phyloP scores from a whole-genome alignment of 2,888 invertebrate genomes.

The Polydrusus tereticollis region DNA sequence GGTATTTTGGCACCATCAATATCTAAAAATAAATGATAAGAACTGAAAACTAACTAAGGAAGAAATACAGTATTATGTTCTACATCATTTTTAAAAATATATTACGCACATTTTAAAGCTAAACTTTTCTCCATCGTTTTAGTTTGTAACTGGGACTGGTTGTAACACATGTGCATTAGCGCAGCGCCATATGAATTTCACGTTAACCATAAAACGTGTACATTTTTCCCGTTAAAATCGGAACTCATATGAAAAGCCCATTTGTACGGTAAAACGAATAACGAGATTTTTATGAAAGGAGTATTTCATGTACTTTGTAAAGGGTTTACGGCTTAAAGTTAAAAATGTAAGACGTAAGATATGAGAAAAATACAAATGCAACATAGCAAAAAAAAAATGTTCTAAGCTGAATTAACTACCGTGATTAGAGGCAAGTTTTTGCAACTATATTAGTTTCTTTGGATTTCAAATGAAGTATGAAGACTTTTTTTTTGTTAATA shows the following conservation, averaged over 20 bases:
- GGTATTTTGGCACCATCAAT: too few species aligned
- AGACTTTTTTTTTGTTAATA: too few species aligned
- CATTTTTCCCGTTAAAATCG: conserved; percentile 22
- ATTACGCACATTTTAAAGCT: conserved; percentile 9
- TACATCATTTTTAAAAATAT: background rate
- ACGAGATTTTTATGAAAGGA: conserved; percentile 20
- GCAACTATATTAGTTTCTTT: too few species aligned
- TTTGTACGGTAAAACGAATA: conserved; percentile 27
- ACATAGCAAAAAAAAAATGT: too few species aligned
- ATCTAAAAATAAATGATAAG: too few species aligned
- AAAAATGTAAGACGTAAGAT: background rate
- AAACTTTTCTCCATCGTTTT: conserved; percentile 4
- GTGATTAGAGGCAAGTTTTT: too few species aligned
- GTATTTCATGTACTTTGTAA: conserved; percentile 5
- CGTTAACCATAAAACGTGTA: conserved; percentile 24
- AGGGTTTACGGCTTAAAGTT: conserved; percentile 1
- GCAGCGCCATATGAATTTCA: conserved; percentile 19
- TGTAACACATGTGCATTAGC: conserved; percentile 31
- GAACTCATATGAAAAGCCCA: conserved; percentile 25
- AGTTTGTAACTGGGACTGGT: background rate
- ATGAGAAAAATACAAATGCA: too few species aligned
- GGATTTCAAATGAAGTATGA: too few species aligned
- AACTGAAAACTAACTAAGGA: too few species aligned
- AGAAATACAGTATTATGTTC: background rate
- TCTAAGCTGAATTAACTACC: too few species aligned